Percentiles rank a stretch among this genome's conserved stretches.
These are phyloP conservation scores for Diplodus puntazzo DNA, from an alignment of 2,797 vertebrate genomes.

Conservation along the genomic window DNA sequence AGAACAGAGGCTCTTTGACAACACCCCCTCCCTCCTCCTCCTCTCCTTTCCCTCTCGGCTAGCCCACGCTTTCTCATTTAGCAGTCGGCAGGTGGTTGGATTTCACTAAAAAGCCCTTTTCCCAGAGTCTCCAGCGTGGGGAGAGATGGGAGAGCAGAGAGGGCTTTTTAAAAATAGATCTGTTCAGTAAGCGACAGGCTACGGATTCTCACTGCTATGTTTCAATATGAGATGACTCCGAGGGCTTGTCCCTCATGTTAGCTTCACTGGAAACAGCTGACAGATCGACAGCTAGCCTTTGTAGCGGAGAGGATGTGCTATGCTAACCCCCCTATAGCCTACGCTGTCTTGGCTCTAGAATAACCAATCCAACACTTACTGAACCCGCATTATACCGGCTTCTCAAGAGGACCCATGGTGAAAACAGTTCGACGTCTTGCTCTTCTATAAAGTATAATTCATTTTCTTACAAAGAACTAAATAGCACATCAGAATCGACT, in stretches of 20 bases:
- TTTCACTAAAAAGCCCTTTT: slow-evolving; percentile 85
- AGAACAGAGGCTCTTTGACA: slow-evolving; percentile 87
- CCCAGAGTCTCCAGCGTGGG: slow-evolving; percentile 74
- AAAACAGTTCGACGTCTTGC: slow-evolving; percentile 1
- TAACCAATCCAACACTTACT: slow-evolving; percentile 33
- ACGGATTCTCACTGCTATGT: slow-evolving; percentile 69
- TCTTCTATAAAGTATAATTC: not conserved
- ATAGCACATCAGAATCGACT: too few species aligned
- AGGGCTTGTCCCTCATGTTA: slow-evolving; percentile 63
- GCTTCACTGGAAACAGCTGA: slow-evolving; percentile 48
- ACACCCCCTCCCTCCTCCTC: slow-evolving; percentile 51
- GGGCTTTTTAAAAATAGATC: slow-evolving; percentile 83
- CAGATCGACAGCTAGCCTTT: slow-evolving; percentile 56
- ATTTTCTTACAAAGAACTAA: too few species aligned
- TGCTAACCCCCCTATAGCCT: slow-evolving; percentile 36
- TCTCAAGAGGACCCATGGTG: slow-evolving; percentile 8
- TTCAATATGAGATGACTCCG: slow-evolving; percentile 64
- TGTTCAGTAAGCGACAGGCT: slow-evolving; percentile 73
- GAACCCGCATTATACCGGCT: slow-evolving; percentile 19
- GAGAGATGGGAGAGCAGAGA: slow-evolving; percentile 66
- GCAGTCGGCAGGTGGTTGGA: slow-evolving; percentile 87
- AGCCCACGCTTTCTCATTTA: slow-evolving; percentile 87
- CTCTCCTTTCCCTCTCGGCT: slow-evolving; percentile 75
- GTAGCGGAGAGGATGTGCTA: slow-evolving; percentile 31
- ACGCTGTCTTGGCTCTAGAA: slow-evolving; percentile 45